Conservation (phyloP, 2,797 vertebrate species). For the Acestrorhynchus altus region DNA sequence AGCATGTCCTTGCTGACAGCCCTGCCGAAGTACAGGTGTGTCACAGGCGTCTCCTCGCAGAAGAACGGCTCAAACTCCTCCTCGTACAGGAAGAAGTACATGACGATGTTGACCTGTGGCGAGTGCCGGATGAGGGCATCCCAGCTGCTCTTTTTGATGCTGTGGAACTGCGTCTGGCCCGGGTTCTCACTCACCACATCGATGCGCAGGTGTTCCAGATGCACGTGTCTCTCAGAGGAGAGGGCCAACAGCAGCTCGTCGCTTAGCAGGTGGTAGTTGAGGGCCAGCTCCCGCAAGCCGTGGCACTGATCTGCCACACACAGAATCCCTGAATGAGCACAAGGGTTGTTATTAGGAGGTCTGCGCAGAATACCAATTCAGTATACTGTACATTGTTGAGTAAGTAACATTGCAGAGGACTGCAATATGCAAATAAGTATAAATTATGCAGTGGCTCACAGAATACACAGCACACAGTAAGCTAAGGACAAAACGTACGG, state of each 20-base stretch:
- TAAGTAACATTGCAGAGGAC: too few relatives aligned
- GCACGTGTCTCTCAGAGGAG: conserved; percentile 79
- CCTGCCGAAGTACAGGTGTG: conserved; percentile 79
- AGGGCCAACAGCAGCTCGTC: conserved; percentile 77
- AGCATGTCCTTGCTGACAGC: conserved; percentile 78
- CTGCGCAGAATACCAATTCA: neutral
- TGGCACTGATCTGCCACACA: conserved; percentile 55
- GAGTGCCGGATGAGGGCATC: conserved; percentile 78
- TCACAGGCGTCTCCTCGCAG: conserved; percentile 77
- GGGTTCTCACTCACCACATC: conserved; percentile 80
- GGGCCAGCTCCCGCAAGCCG: conserved; percentile 47
- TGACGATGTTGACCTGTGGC: conserved; percentile 80
- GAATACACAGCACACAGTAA: too few relatives aligned
- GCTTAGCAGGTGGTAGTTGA: conserved; percentile 55
- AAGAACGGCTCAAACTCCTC: conserved; percentile 81
- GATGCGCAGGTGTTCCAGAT: conserved; percentile 79
- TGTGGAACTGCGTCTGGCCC: conserved; percentile 75
- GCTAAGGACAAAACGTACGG: too few relatives aligned
- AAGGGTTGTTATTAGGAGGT: neutral
- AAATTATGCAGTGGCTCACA: too few relatives aligned
- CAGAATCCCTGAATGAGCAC: conserved; percentile 35
- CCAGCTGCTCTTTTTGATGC: conserved; percentile 80
- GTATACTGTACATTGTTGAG: too few relatives aligned
- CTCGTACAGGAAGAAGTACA: conserved; percentile 81
- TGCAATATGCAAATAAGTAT: too few relatives aligned